These are phyloP conservation scores for Aleiodes leptofemur DNA, from an alignment of 2,888 invertebrate species.

Conservation along the genomic window DNA sequence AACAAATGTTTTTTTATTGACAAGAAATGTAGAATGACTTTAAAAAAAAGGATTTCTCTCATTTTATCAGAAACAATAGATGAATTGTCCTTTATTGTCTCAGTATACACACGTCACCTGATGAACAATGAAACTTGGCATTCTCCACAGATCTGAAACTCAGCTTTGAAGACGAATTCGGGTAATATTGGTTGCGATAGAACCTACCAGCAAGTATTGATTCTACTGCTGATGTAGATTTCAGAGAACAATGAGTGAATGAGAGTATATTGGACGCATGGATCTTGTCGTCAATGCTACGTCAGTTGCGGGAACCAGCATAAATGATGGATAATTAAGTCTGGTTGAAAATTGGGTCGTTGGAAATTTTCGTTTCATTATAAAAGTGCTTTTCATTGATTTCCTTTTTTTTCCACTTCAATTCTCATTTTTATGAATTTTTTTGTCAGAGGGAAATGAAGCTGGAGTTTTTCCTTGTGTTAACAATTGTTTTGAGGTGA, in stretches of 20 bases:
- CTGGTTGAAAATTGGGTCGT: constrained; percentile 29
- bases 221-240: not conserved
- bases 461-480: no score
- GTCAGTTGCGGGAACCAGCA: constrained; percentile 14
- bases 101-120: not conserved
- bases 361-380: not conserved
- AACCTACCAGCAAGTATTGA: constrained; percentile 12
- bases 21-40: no score
- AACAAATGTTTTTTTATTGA: no score
- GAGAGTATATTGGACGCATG: constrained; percentile 8
- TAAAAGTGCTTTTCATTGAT: no score
- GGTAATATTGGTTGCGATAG: constrained; percentile 10
- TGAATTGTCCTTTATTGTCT: constrained; percentile 17
- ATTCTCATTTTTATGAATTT: no score
- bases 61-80: not conserved
- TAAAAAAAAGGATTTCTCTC: no score
- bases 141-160: constrained; percentile 13
- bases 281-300: constrained; percentile 18
- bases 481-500: no score
- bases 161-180: constrained; percentile 31
- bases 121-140: constrained; percentile 11
- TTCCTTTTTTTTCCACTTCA: no score
- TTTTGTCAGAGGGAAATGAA: no score
- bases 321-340: constrained; percentile 30
- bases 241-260: constrained; percentile 8